Evolutionary conservation across 2,888 invertebrate genomes (phyloP).

Genomic region (Scaptomyza caliginosa): DNA sequence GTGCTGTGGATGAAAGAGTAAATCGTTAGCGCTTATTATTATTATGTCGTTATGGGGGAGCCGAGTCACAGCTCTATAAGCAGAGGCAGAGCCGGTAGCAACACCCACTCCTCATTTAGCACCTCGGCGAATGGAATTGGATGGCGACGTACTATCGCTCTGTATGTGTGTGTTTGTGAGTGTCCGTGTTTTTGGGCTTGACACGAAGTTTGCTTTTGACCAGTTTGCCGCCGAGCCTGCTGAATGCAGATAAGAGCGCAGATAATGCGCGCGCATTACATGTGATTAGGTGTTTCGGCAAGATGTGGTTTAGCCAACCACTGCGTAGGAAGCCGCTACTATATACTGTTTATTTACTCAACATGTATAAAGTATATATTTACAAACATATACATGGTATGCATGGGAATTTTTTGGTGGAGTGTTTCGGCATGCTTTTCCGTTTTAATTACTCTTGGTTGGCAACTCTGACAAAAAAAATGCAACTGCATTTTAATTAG

Average conservation of each 20-base stretch:
- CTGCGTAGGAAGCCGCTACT: conserved; percentile 57
- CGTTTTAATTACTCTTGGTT: conserved; percentile 29
- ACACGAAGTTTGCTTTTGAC: conserved; percentile 45
- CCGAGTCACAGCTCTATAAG: conserved; percentile 10
- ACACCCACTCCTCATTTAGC: conserved; percentile 76
- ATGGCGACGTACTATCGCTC: conserved; percentile 48
- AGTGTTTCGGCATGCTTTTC: conserved; percentile 21
- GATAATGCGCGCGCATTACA: conserved; percentile 85
- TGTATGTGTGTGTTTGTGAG: conserved; percentile 18
- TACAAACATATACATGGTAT: conserved; percentile 3
- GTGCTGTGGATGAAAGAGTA: conserved; percentile 79
- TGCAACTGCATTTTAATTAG: conserved; percentile 6
- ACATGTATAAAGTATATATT: conserved; percentile 3
- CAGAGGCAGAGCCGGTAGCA: conserved; percentile 14
- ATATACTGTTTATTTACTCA: conserved; percentile 14
- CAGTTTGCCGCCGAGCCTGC: conserved; percentile 35
- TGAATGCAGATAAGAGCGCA: conserved; percentile 79
- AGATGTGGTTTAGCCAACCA: conserved; percentile 82
- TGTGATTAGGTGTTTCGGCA: conserved; percentile 82
- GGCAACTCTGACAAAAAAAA: neutral
- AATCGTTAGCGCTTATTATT: conserved; percentile 70
- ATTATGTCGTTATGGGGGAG: conserved; percentile 53
- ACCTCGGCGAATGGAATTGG: conserved; percentile 72
- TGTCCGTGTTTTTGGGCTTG: conserved; percentile 39
- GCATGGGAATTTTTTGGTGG: conserved; percentile 21